Percentiles rank a stretch among this genome's conserved stretches.
These are phyloP conservation scores for Serilophus lunatus DNA, from an alignment of 2,113 vertebrate genomes.

Conservation along the genomic window DNA sequence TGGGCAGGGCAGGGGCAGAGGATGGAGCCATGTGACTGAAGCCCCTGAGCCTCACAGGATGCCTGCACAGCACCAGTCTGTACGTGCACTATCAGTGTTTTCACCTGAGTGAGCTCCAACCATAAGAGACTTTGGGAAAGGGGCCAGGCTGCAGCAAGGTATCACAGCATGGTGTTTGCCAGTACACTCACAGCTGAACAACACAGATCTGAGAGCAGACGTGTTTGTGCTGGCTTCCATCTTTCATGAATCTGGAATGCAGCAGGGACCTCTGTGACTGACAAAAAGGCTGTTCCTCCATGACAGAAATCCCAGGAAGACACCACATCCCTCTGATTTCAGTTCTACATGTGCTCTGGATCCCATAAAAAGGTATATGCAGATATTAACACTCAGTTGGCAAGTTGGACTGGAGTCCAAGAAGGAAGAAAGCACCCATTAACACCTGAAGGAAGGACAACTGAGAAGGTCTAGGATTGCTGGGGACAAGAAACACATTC, in stretches of 20 bases:
- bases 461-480: background rate
- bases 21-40: background rate
- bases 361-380: background rate
- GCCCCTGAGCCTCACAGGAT: background rate
- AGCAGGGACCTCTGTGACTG: constrained; percentile 37
- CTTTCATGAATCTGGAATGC: constrained; percentile 32
- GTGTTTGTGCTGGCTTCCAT: background rate
- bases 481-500: background rate
- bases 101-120: background rate
- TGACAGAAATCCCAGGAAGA: constrained; percentile 39
- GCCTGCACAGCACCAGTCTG: background rate
- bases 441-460: background rate
- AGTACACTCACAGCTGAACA: background rate
- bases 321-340: constrained; percentile 7
- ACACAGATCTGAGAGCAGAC: background rate
- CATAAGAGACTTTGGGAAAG: background rate
- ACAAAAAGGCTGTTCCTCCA: constrained; percentile 8
- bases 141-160: constrained; percentile 12
- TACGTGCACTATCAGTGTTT: background rate
- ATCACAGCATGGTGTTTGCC: background rate
- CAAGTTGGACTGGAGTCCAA: background rate
- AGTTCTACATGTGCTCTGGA: background rate
- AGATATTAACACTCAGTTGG: background rate
- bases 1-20: background rate
- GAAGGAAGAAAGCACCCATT: background rate